Evolutionary conservation across 2,888 invertebrate genomes (phyloP).

Genomic region (Eudemis profundana): DNA sequence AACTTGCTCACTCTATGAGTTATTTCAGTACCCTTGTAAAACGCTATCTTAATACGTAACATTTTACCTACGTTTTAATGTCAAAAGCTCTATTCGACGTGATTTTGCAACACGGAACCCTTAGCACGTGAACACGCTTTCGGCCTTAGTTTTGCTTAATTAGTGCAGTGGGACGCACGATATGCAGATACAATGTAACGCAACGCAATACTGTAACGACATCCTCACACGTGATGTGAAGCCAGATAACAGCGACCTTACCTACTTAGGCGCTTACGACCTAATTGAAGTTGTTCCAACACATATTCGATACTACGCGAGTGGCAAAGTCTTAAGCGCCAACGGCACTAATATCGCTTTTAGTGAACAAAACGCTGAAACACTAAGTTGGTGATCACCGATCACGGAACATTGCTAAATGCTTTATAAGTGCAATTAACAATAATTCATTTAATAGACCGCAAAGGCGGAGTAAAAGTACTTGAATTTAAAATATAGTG

Average conservation of each 20-base stretch:
- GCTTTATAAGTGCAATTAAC: constrained; percentile 8
- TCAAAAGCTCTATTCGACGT: background rate
- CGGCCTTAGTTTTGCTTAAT: constrained; percentile 22
- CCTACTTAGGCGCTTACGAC: background rate
- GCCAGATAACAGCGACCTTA: background rate
- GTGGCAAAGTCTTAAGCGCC: background rate
- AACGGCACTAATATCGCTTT: background rate
- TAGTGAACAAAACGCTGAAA: background rate
- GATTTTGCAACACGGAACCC: constrained; percentile 13
- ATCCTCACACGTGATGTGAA: constrained; percentile 17
- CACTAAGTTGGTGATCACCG: background rate
- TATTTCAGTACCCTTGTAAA: no score
- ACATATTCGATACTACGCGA: background rate
- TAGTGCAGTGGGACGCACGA: constrained; percentile 37
- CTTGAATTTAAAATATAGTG: no score
- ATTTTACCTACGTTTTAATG: background rate
- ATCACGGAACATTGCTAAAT: constrained; percentile 12
- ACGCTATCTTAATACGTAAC: no score
- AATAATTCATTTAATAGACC: background rate
- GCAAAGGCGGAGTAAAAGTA: no score
- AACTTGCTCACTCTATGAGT: no score
- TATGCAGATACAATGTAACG: constrained; percentile 27
- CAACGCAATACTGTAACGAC: constrained; percentile 16
- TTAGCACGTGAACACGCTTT: constrained; percentile 2
- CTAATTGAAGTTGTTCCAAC: background rate